Percentiles rank a stretch among this genome's conserved stretches.
These are phyloP conservation scores for Camptogramma bilineatum DNA, from an alignment of 2,888 invertebrate species.

Conservation along the genomic window DNA sequence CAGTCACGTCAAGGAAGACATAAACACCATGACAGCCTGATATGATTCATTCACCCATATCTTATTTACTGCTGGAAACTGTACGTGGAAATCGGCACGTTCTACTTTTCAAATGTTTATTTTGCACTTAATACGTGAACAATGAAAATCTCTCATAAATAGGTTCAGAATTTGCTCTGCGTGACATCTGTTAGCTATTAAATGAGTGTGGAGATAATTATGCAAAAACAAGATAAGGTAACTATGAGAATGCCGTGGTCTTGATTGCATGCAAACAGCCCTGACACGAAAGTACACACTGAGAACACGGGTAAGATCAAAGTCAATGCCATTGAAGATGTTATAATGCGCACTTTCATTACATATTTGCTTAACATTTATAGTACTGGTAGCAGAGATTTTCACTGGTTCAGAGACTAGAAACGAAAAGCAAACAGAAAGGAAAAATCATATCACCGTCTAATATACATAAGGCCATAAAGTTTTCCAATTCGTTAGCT, in stretches of 20 bases:
- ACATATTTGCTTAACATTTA: too few species aligned
- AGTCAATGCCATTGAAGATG: not conserved
- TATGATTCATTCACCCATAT: slow-evolving; percentile 4
- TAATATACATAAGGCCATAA: too few species aligned
- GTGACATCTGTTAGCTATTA: slow-evolving; percentile 31
- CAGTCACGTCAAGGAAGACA: too few species aligned
- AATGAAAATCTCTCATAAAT: slow-evolving; percentile 29
- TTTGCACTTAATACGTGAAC: slow-evolving; percentile 33
- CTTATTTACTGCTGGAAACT: slow-evolving; percentile 23
- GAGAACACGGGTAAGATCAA: slow-evolving; percentile 13
- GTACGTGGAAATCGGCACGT: slow-evolving; percentile 45
- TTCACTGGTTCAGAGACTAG: too few species aligned
- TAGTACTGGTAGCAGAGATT: too few species aligned
- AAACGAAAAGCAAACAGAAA: too few species aligned
- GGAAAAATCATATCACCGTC: too few species aligned
- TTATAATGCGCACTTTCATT: not conserved
- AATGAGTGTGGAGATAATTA: slow-evolving; percentile 32
- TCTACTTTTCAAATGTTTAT: slow-evolving; percentile 22
- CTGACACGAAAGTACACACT: slow-evolving; percentile 14
- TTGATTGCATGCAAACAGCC: slow-evolving; percentile 26
- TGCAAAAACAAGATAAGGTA: slow-evolving; percentile 29
- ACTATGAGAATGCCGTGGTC: slow-evolving; percentile 26
- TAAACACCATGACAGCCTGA: too few species aligned
- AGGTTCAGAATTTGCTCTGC: slow-evolving; percentile 34
- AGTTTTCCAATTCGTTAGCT: too few species aligned